These are phyloP conservation scores for Peromyscus attwateri DNA, from an alignment of 2,797 vertebrate genomes.

Conservation along the genomic window DNA sequence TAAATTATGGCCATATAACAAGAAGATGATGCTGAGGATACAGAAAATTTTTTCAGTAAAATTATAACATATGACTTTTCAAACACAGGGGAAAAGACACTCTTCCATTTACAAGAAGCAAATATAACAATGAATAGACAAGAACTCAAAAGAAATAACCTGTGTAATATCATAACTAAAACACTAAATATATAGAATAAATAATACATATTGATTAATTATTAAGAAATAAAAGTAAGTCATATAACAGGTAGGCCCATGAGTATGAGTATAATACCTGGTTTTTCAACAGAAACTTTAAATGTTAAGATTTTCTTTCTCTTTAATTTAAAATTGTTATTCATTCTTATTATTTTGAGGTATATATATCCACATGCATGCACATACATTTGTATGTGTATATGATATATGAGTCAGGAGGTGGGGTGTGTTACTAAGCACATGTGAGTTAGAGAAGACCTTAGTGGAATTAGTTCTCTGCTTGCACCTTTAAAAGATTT, in stretches of 20 bases:
- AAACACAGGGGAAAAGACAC: background rate
- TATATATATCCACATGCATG: background rate
- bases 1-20: background rate
- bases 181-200: background rate
- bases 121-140: background rate
- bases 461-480: background rate
- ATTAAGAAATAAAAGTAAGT: background rate
- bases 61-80: background rate
- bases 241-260: background rate
- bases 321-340: background rate
- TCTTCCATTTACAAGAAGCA: background rate
- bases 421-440: background rate
- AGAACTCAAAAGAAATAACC: background rate
- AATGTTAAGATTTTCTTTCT: background rate
- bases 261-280: background rate
- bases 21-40: background rate
- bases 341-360: background rate
- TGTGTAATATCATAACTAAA: background rate
- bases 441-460: no score
- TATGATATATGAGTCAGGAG: background rate
- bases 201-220: background rate
- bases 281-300: background rate
- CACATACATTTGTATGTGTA: background rate
- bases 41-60: background rate
- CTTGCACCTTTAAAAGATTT: background rate